Conservation (phyloP, 2,113 vertebrate species). For the Oceanodroma tethys region DNA sequence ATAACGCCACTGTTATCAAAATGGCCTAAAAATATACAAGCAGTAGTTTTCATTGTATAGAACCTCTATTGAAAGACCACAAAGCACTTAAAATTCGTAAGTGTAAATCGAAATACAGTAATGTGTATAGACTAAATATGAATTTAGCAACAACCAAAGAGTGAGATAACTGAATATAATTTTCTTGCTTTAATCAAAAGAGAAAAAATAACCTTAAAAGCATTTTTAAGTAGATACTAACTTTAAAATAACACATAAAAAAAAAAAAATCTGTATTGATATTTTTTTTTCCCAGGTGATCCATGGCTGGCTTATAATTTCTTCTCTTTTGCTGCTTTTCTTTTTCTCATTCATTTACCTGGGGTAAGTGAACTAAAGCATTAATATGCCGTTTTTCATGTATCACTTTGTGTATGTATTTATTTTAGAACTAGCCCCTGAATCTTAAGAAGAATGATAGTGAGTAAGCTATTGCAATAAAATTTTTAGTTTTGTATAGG, state of each 20-base stretch:
- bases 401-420: background rate
- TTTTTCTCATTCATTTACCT: slow-evolving; percentile 98
- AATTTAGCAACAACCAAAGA: background rate
- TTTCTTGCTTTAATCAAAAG: background rate
- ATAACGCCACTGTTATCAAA: background rate
- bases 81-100: background rate
- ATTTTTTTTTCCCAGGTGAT: slow-evolving; percentile 82
- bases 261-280: background rate
- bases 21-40: background rate
- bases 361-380: slow-evolving; percentile 81
- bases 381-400: background rate
- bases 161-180: background rate
- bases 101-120: background rate
- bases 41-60: background rate
- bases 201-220: background rate
- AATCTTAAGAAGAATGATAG: background rate
- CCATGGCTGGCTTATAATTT: slow-evolving; percentile 96
- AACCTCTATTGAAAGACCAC: background rate
- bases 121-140: background rate
- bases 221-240: background rate
- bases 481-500: background rate
- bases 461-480: background rate
- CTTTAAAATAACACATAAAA: background rate
- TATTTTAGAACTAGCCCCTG: background rate
- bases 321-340: slow-evolving; percentile 94